phyloP scores from a whole-genome alignment of 2,888 invertebrate species.

The Carterocephalus palaemon region DNA sequence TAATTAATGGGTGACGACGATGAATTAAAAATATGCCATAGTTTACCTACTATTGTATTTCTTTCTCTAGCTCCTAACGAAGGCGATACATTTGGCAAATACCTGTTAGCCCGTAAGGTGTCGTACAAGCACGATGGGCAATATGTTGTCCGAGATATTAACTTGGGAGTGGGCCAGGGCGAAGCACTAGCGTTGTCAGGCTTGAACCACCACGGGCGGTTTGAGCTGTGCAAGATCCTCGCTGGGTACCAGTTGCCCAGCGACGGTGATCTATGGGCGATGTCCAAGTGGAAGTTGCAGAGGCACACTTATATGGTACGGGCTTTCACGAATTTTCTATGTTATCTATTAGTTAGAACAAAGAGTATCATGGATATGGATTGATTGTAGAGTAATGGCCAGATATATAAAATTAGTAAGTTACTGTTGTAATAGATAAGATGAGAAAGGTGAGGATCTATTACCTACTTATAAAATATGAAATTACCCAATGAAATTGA shows the following conservation, averaged over 20 bases:
- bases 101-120: constrained; percentile 46
- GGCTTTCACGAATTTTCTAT: background rate
- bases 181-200: constrained; percentile 57
- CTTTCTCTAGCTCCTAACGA: constrained; percentile 25
- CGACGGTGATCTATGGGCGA: constrained; percentile 45
- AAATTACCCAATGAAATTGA: no score
- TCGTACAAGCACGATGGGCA: constrained; percentile 35
- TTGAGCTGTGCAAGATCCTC: constrained; percentile 47
- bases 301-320: constrained; percentile 45
- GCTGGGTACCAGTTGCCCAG: constrained; percentile 45
- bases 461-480: no score
- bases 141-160: constrained; percentile 42
- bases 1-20: no score
- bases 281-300: constrained; percentile 49
- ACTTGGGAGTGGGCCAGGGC: constrained; percentile 55
- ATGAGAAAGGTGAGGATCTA: no score
- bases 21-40: no score
- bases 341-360: no score
- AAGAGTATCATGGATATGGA: no score
- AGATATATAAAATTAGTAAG: no score
- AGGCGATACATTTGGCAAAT: constrained; percentile 52
- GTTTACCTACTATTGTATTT: no score
- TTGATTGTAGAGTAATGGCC: no score
- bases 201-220: constrained; percentile 49
- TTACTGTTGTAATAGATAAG: no score